Percentiles rank a stretch among this genome's conserved stretches.
Conservation (phyloP, 2,797 vertebrate genomes). For the Coluber constrictor region DNA sequence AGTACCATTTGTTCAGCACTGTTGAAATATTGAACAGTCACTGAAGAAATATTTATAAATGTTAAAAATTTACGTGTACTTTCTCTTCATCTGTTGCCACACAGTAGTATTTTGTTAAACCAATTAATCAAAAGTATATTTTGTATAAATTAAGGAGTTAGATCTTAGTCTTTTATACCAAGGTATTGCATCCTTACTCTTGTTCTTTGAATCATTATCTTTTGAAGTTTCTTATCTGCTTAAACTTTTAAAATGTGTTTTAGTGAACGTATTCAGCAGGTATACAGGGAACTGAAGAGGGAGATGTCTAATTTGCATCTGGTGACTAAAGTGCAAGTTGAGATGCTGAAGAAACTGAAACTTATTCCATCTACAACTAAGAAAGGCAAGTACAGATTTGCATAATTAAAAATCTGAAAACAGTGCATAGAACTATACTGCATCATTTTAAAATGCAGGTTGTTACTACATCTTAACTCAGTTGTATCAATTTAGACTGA, state of each 20-base stretch:
- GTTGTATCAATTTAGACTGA: conserved; percentile 64
- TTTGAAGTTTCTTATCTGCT: conserved; percentile 8
- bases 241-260: conserved; percentile 36
- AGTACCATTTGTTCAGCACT: background rate
- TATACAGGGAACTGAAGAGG: conserved; percentile 76
- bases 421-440: conserved; percentile 32
- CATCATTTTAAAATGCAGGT: conserved; percentile 53
- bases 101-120: background rate
- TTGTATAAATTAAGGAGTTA: background rate
- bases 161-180: background rate
- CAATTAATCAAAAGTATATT: background rate
- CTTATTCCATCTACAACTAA: conserved; percentile 59
- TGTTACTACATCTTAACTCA: conserved; percentile 64
- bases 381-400: conserved; percentile 76
- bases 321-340: conserved; percentile 73
- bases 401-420: conserved; percentile 36
- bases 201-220: background rate
- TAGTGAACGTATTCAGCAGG: conserved; percentile 67
- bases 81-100: background rate
- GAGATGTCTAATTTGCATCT: conserved; percentile 77
- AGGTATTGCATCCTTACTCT: background rate
- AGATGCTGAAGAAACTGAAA: conserved; percentile 73
- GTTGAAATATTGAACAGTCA: background rate
- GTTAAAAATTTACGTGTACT: background rate
- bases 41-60: background rate